These are phyloP conservation scores for Trachops cirrhosus DNA, from an alignment of 2,797 vertebrate species.

Conservation along the genomic window DNA sequence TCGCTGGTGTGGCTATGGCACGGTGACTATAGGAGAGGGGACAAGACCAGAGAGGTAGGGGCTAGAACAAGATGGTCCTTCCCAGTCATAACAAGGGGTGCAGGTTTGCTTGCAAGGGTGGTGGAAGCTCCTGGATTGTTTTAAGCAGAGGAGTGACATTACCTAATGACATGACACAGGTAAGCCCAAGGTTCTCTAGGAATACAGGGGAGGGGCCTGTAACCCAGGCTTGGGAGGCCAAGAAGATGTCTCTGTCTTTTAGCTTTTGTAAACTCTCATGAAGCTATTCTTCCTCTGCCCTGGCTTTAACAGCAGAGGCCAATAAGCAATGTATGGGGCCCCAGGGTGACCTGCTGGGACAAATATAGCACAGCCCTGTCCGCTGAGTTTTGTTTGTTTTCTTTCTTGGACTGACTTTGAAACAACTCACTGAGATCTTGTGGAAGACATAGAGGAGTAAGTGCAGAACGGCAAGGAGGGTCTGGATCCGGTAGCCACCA, in stretches of 20 bases:
- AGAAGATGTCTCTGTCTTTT: not conserved
- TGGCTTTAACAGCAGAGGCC: not conserved
- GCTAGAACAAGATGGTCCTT: not conserved
- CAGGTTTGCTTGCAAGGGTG: not conserved
- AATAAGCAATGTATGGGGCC: not conserved
- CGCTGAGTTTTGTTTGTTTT: not conserved
- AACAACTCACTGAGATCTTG: constrained; percentile 45
- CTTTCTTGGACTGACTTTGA: not conserved
- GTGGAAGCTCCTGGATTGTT: not conserved
- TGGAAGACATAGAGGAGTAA: constrained; percentile 31
- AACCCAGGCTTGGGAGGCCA: not conserved
- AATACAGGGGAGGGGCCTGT: not conserved
- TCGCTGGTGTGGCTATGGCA: not conserved
- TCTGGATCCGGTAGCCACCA: constrained; percentile 37
- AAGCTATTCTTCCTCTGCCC: not conserved
- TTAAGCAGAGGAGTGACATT: not conserved
- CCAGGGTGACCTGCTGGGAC: not conserved
- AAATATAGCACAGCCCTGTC: not conserved
- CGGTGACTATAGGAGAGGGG: not conserved
- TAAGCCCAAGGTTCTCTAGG: not conserved
- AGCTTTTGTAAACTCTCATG: not conserved
- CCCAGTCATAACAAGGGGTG: not conserved
- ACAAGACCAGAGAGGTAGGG: not conserved
- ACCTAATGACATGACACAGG: not conserved
- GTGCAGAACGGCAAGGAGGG: not conserved